A percentile compares a stretch with the other conserved stretches of the same genome.
Conservation (phyloP, 2,113 vertebrate species). For the Coregonus clupeaformis region DNA sequence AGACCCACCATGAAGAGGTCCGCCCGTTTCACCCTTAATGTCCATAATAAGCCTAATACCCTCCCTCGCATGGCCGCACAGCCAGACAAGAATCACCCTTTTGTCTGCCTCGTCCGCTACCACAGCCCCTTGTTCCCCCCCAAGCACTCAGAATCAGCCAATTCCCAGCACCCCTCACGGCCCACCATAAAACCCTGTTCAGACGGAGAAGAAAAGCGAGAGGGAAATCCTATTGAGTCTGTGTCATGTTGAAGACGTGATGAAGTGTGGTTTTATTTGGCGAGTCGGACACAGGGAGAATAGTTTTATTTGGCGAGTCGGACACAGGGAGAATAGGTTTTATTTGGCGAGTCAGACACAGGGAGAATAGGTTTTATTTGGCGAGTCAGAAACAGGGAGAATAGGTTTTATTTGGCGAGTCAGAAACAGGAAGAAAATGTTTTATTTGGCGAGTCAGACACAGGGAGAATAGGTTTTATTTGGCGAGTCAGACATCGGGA, state of each 20-base stretch:
- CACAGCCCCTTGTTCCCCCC: background rate
- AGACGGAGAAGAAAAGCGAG: background rate
- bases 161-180: background rate
- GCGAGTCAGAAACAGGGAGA: no score
- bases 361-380: no score
- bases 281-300: background rate
- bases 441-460: no score
- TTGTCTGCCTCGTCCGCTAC: background rate
- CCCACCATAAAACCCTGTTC: background rate
- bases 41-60: background rate
- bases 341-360: no score
- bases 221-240: background rate
- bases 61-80: background rate
- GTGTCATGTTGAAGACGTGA: slow-evolving; percentile 2
- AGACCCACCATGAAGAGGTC: background rate
- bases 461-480: no score
- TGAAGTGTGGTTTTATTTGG: slow-evolving; percentile 1
- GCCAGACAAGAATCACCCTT: background rate
- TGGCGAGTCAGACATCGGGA: no score
- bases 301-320: background rate
- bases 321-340: background rate
- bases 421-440: no score
- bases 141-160: background rate
- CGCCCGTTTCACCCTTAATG: background rate
- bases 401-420: no score